Evolutionary conservation across 2,888 invertebrate species (phyloP).

Genomic region (Endotricha flammealis): DNA sequence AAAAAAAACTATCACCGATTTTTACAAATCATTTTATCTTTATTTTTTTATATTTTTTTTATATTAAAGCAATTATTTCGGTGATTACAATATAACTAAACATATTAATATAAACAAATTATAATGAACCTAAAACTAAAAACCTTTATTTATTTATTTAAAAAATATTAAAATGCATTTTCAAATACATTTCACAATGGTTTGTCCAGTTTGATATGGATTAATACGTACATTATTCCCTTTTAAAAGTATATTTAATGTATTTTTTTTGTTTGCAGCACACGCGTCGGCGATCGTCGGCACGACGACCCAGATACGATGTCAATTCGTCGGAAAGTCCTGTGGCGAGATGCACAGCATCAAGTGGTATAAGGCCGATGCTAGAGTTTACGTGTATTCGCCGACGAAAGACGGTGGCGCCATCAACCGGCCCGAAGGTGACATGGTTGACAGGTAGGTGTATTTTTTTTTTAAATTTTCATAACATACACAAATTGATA

Average conservation of each 20-base stretch:
- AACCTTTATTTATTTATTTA: too few species aligned
- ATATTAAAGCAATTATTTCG: too few species aligned
- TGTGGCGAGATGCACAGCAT: conserved; percentile 90
- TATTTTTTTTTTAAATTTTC: too few species aligned
- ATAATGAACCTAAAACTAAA: too few species aligned
- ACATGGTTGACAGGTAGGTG: conserved; percentile 83
- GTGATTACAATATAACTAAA: too few species aligned
- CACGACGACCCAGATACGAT: conserved; percentile 82
- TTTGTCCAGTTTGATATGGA: too few species aligned
- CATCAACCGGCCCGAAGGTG: conserved; percentile 83
- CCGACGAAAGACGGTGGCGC: conserved; percentile 81
- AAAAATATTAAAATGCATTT: too few species aligned
- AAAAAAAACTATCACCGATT: too few species aligned
- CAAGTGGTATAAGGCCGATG: conserved; percentile 88
- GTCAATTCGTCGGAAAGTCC: conserved; percentile 82
- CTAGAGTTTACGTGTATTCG: conserved; percentile 86
- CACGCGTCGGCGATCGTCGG: conserved; percentile 84
- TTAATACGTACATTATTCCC: too few species aligned
- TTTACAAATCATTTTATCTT: neutral
- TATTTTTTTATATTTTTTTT: neutral
- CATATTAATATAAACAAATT: too few species aligned
- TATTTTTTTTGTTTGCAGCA: conserved; percentile 44
- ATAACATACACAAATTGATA: too few species aligned
- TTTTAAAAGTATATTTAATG: neutral
- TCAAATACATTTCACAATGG: too few species aligned